A percentile compares a stretch with the other conserved stretches of the same genome.
phyloP scores from a whole-genome alignment of 2,797 vertebrate genomes.

The Myotis pilosus region DNA sequence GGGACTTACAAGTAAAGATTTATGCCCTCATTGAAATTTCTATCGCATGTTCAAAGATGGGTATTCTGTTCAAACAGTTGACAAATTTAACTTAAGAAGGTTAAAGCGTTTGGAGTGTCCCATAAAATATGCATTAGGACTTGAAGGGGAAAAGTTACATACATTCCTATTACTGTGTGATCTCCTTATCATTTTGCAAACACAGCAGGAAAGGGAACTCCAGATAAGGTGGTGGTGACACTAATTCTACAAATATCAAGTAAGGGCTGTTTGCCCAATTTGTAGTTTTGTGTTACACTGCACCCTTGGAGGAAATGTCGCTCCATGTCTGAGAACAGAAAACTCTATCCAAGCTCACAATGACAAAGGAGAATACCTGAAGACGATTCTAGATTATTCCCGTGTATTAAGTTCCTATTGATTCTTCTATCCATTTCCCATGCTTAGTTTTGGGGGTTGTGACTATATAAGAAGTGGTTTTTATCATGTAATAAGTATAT shows the following conservation, averaged over 20 bases:
- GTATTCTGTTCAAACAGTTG: not conserved
- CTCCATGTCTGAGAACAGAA: not conserved
- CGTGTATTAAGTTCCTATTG: not conserved
- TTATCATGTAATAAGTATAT: not conserved
- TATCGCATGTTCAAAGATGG: not conserved
- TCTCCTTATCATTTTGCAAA: not conserved
- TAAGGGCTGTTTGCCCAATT: not conserved
- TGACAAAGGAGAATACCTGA: not conserved
- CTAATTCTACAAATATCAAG: not conserved
- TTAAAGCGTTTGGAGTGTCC: not conserved
- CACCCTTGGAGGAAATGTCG: not conserved
- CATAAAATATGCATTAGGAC: not conserved
- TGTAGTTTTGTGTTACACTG: not conserved
- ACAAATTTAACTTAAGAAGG: not conserved
- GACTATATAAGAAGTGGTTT: not conserved
- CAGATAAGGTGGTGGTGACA: not conserved
- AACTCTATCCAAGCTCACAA: not conserved
- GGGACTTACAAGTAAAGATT: not conserved
- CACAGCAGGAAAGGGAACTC: not conserved
- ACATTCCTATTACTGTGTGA: not conserved
- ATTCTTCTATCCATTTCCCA: not conserved
- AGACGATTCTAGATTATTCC: not conserved
- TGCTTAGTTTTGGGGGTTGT: not conserved
- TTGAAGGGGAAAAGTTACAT: not conserved
- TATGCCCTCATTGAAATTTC: slow-evolving; percentile 10